Evolutionary conservation across 2,113 vertebrate genomes (phyloP).

Genomic region (Nyctereutes procyonoides): DNA sequence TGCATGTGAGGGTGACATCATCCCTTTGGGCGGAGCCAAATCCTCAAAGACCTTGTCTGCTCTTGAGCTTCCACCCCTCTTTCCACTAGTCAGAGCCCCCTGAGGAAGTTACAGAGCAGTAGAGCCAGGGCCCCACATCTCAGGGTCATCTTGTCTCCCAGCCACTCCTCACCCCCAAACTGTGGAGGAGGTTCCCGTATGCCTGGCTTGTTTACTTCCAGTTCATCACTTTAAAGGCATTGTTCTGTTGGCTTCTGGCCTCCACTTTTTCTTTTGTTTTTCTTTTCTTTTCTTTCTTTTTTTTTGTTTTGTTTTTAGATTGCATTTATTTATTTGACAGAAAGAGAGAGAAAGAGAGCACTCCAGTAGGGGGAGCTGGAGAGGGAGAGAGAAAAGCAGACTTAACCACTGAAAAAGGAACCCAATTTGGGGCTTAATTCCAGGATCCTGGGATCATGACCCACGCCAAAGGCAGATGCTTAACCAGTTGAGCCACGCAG

Average conservation of each 20-base stretch:
- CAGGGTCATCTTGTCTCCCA: accelerated
- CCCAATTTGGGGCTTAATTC: too few relatives aligned
- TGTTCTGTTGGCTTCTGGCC: neutral
- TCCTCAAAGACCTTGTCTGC: slow-evolving; percentile 46
- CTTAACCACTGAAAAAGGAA: too few relatives aligned
- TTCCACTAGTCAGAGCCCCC: neutral
- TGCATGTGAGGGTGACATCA: slow-evolving; percentile 75
- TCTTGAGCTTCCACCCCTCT: neutral
- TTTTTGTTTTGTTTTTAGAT: too few relatives aligned
- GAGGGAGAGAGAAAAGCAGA: too few relatives aligned
- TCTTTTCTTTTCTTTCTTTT: too few relatives aligned
- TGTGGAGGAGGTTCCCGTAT: slow-evolving; percentile 50
- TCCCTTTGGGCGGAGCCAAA: slow-evolving; percentile 21
- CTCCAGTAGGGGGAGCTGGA: too few relatives aligned
- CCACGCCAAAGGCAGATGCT: too few relatives aligned
- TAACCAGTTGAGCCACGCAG: too few relatives aligned
- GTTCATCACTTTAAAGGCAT: neutral
- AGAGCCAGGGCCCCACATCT: neutral
- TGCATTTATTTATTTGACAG: too few relatives aligned
- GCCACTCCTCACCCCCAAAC: slow-evolving; percentile 34
- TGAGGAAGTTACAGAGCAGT: neutral
- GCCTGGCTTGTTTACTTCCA: slow-evolving; percentile 2
- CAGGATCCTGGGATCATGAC: too few relatives aligned
- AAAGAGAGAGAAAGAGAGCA: too few relatives aligned
- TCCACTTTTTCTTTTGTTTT: neutral